Conservation (phyloP, 2,113 vertebrate species). For the Platichthys stellatus region DNA sequence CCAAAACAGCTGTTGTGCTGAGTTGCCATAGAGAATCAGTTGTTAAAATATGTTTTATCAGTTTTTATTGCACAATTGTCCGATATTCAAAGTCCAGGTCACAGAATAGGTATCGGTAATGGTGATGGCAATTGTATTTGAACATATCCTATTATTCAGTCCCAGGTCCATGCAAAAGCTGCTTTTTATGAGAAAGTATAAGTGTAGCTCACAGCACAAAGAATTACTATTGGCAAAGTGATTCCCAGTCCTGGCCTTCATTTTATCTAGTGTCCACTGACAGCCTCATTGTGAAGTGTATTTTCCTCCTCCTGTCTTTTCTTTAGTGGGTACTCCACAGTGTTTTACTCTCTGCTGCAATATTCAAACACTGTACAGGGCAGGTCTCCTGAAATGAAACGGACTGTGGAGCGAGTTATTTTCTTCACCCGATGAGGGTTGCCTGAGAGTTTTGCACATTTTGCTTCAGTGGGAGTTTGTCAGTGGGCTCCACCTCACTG, state of each 20-base stretch:
- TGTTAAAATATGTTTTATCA: too few species aligned
- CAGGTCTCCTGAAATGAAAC: not conserved
- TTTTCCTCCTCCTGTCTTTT: not conserved
- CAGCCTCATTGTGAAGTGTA: not conserved
- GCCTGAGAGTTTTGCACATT: not conserved
- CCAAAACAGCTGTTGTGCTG: too few species aligned
- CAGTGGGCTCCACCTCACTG: not conserved
- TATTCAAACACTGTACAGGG: not conserved
- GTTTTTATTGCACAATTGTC: too few species aligned
- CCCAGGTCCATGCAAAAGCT: not conserved
- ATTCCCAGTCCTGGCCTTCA: too few species aligned
- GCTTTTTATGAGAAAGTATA: not conserved
- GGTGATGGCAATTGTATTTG: too few species aligned
- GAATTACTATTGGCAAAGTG: not conserved
- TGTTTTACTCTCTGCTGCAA: not conserved
- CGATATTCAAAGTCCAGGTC: too few species aligned
- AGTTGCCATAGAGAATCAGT: too few species aligned
- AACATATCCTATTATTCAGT: too few species aligned
- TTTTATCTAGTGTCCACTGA: not conserved
- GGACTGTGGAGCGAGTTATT: not conserved
- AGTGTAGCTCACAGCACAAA: not conserved
- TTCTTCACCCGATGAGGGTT: not conserved
- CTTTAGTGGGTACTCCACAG: not conserved
- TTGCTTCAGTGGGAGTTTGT: not conserved
- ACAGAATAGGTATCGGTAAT: too few species aligned